Evolutionary conservation across 1,140 invertebrate species (phyloP).

Genomic region (Paralvinella palmiformis): DNA sequence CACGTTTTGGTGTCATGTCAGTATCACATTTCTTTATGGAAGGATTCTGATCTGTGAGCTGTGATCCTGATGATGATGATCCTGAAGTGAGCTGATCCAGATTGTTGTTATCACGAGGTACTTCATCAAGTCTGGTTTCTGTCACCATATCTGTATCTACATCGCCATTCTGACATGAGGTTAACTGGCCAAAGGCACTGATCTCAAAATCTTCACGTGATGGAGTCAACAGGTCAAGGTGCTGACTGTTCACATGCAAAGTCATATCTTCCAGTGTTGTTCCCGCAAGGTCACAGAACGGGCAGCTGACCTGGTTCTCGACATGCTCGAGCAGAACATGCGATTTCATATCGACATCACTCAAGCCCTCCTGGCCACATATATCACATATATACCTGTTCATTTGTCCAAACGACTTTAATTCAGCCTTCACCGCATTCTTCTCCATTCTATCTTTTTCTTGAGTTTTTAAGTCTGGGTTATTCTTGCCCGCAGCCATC

Average conservation of each 20-base stretch:
- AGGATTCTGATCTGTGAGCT: background rate
- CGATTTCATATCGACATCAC: conserved; percentile 69
- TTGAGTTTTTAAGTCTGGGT: too few relatives aligned
- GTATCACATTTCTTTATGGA: background rate
- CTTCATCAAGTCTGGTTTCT: background rate
- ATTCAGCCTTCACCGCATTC: too few relatives aligned
- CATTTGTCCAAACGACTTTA: too few relatives aligned
- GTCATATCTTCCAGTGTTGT: conserved; percentile 67
- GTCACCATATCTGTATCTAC: background rate
- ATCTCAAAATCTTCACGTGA: conserved; percentile 17
- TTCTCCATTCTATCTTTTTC: too few relatives aligned
- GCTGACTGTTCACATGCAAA: conserved; percentile 70
- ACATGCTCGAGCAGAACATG: conserved; percentile 72
- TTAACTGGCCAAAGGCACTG: background rate
- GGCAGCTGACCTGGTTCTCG: conserved; percentile 68
- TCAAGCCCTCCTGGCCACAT: conserved; percentile 70
- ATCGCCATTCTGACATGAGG: background rate
- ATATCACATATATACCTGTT: conserved; percentile 66
- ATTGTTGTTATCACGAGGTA: background rate
- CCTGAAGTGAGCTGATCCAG: background rate
- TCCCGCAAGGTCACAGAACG: conserved; percentile 71
- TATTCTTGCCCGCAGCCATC: too few relatives aligned
- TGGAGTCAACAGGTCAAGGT: conserved; percentile 71
- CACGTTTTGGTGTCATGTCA: background rate
- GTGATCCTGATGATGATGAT: background rate